Percentiles rank a stretch among this genome's conserved stretches.
These are phyloP conservation scores for Vollenhovia emeryi DNA, from an alignment of 1,140 invertebrate species.

Conservation along the genomic window DNA sequence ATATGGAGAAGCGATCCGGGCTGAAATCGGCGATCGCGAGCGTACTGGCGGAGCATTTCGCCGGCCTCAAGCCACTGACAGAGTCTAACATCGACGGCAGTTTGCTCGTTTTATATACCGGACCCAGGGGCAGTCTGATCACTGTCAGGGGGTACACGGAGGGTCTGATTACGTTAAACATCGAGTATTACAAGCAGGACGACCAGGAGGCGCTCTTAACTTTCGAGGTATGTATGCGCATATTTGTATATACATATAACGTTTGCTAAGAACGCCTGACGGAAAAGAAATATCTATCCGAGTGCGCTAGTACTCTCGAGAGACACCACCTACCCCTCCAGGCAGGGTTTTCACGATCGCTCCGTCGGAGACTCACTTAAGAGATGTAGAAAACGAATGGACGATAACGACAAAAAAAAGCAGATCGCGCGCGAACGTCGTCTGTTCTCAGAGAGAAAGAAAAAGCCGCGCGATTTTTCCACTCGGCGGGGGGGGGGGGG, in stretches of 20 bases:
- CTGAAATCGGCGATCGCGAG: constrained; percentile 89
- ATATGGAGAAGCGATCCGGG: constrained; percentile 88
- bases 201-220: constrained; percentile 89
- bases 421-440: neutral
- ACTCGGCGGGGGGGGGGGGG: too few relatives aligned
- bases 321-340: neutral
- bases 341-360: neutral
- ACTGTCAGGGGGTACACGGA: constrained; percentile 90
- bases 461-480: neutral
- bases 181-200: constrained; percentile 92
- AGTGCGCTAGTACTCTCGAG: neutral
- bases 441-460: constrained; percentile 34
- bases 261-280: neutral
- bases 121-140: constrained; percentile 89
- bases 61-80: constrained; percentile 88
- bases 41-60: constrained; percentile 89
- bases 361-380: neutral
- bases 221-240: constrained; percentile 88
- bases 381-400: neutral
- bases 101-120: constrained; percentile 88
- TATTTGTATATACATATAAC: neutral
- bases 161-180: constrained; percentile 91
- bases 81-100: constrained; percentile 88
- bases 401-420: neutral
- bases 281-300: neutral